Evolutionary conservation across 2,888 invertebrate genomes (phyloP), one percentile per base, ranked within the genome.

Genomic region (Ophion costatus): DNA sequence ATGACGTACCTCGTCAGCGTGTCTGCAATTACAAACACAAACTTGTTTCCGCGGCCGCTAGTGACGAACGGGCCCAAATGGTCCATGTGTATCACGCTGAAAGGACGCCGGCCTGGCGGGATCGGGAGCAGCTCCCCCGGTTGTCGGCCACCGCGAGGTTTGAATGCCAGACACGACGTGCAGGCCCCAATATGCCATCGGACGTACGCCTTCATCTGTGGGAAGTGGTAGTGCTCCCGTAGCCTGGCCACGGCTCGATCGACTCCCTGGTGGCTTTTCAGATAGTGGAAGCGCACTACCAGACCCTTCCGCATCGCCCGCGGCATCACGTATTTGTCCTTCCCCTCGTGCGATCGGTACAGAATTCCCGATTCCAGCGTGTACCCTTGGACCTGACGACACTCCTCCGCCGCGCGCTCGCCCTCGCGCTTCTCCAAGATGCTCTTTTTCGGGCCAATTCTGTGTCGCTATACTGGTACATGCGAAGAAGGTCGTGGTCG

Each of bases 41-140:
- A 73, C 6, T 73, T 80, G 1, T 80, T 80, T 0, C 73, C 73
- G 0, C 56, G n/a, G 7, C 38, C 1, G 10, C 78, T 70, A 1
- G 78, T 45, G 1, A 78, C 51, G 14, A 78, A 78, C 0, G 69
- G 78, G 0, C 78, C 78, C 2, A 78, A 7, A 51, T 69, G 51
- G 10, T 70, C 70, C n/a, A 70, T n/a, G 9, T 70, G 70, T 0
- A 70, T 17, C 0, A 33, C 7, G 0, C 33, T 45, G 7, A 79
- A 71, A 2, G 63, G 71, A 0, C 71, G 51, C 3, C n/a, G 22
- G 7, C 69, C 51, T 10, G 69, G 69, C 7, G 69, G 69, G 7
- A 69, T 69, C 1, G 69, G 69, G n/a, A 73, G 66, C 1, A 80
- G 24, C 24, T 73, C 79, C 1, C 79, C 79, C 2, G 64, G 9